Evolutionary conservation across 2,888 invertebrate genomes (phyloP).

Genomic region (Isotomurus palustris): DNA sequence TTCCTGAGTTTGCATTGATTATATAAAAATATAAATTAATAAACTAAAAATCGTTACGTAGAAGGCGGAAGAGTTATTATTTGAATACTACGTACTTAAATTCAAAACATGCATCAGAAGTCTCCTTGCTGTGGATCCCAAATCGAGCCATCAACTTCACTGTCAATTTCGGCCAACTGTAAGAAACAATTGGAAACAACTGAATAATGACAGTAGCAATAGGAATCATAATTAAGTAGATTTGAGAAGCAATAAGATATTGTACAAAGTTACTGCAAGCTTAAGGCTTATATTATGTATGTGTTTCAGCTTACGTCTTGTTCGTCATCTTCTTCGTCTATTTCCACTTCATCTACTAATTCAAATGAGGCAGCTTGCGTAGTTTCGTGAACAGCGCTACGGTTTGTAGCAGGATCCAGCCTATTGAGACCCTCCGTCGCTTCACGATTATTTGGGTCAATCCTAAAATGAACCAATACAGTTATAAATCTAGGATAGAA

Average conservation of each 20-base stretch:
- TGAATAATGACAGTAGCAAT: not conserved
- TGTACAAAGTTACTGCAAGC: too few species aligned
- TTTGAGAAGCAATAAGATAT: too few species aligned
- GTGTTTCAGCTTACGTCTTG: constrained; percentile 26
- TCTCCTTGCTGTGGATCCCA: constrained; percentile 3
- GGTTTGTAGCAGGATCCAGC: constrained; percentile 55
- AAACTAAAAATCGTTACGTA: too few species aligned
- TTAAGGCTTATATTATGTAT: too few species aligned
- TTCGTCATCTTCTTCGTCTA: constrained; percentile 41
- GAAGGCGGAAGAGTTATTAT: too few species aligned
- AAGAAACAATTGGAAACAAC: constrained; percentile 5
- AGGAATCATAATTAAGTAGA: not conserved
- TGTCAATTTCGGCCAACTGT: constrained; percentile 36
- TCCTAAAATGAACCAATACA: constrained; percentile 49
- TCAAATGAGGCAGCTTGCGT: constrained; percentile 21
- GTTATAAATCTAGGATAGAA: not conserved
- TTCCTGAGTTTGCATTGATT: too few species aligned
- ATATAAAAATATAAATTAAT: too few species aligned
- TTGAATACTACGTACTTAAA: too few species aligned
- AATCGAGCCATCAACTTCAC: constrained; percentile 24
- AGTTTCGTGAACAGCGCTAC: constrained; percentile 29
- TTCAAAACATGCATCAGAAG: too few species aligned
- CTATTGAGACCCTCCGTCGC: constrained; percentile 63
- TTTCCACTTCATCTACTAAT: constrained; percentile 38
- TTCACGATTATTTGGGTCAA: constrained; percentile 62